Evolutionary conservation across 2,888 invertebrate genomes (phyloP), one percentile per base, ranked within the genome.

Genomic region (Formica aserva): DNA sequence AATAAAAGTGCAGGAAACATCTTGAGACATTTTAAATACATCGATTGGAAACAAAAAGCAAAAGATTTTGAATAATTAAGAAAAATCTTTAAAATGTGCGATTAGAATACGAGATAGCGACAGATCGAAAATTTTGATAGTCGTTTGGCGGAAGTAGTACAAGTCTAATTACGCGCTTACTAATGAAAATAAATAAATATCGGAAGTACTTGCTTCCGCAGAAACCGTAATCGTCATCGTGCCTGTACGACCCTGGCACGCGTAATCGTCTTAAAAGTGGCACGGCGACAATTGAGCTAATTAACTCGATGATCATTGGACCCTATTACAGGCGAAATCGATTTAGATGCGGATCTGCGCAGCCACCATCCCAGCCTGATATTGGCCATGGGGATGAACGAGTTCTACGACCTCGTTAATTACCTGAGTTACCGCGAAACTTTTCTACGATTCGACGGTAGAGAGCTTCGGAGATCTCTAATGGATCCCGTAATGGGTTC

Each of bases 341-440:
- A 92, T 92, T 91, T 89, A 88, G 91, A 92, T 91, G 90, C 86
- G 87, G 86, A 92, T 92, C 91, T 88, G 82, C 86, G 75, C 83
- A 67, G 83, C 55, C 81, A 72, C 57, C 85, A 85, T 85, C 85
- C 77, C 84, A 85, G 82, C 83, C 87, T 89, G 89, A 91, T 91
- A 92, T 92, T 91, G 88, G 86, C 83, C 81, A 80, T 77, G 80
- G 82, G 85, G 86, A 92, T 87, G 91, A 90, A 92, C 91, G 91
- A 91, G 90, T 89, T 89, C 87, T 88, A 90, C 91, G 90, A 88
- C 87, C 91, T 92, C 92, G 90, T 92, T 92, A 92, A 92, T 92
- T 92, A 92, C 91, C 91, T 88, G 90, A 89, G 89, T 92, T 92
- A 91, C 92, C 91, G 89, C 91, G 88, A 90, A 92, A 92, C 91